Evolutionary conservation across 2,888 invertebrate species (phyloP), one percentile per base, ranked within the genome.

Genomic region (Napeogenes sylphis): DNA sequence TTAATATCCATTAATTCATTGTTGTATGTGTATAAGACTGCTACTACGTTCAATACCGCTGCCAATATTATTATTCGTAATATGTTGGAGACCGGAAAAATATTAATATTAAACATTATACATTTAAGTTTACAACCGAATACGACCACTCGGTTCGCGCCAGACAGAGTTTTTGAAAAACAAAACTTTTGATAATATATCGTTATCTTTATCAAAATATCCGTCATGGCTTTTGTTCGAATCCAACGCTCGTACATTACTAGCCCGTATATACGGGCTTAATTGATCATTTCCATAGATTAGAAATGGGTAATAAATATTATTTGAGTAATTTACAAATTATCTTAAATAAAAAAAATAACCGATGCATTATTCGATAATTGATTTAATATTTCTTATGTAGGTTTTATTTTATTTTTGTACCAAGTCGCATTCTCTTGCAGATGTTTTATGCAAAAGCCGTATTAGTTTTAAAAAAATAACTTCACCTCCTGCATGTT

Each of bases 21-120:
- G 12, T 30, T 51, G 30, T 51, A 51, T 51, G 51, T 30, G 45
- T 45, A 59, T 4, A 59, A 8, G 12, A 54, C 30, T 4, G 59
- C 30, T 30, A 6, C 3, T 30, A 5, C 51, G 30, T 30, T 30
- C 8, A 51, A 51, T 10, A 51, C 21, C 8, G 51, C 51, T 8
- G 30, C 51, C 51, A 51, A 8, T 30, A 51, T 6, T 8, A 51
- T 21, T 30, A 51, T n/a, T 8, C 51, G 51, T 12, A 30, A 30
- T n/a, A 30, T 30, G 51, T 51, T 51, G 12, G 51, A n/a, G 4
- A 51, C 30, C 8, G 8, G 3, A 21, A 51, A 30, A 51, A 51
- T 51, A 51, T 30, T 51, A 30, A 30, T 51, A 4, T 51, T 8
- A 10, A 51, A 51, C 51, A 51, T 51, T 8, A 30, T 51, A 30